A percentile compares a stretch with the other conserved stretches of the same genome.
These are phyloP conservation scores for Opisthograptis luteolata DNA, from an alignment of 2,888 invertebrate genomes.

Conservation along the genomic window DNA sequence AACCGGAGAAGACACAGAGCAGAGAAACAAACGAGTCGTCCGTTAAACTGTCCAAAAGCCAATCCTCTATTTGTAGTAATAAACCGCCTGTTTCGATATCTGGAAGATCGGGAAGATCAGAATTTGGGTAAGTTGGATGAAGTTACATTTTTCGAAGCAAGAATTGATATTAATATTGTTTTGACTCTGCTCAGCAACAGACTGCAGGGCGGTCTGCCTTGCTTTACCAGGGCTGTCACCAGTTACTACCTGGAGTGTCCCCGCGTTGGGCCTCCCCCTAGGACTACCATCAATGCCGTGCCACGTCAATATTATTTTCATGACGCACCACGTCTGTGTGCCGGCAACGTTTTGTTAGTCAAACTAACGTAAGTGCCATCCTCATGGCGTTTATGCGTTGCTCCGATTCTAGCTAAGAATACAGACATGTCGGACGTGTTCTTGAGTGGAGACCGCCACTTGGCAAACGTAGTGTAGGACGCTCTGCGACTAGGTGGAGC, in stretches of 20 bases:
- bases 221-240: background rate
- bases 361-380: conserved; percentile 12
- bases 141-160: conserved; percentile 13
- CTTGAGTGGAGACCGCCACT: no score
- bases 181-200: conserved; percentile 9
- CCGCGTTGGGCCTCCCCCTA: background rate
- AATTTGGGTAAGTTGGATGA: conserved; percentile 61
- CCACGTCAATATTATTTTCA: background rate
- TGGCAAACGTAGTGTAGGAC: no score
- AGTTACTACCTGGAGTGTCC: background rate
- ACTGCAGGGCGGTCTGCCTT: background rate
- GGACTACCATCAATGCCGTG: background rate
- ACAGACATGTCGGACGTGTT: background rate
- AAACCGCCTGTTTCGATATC: conserved; percentile 57
- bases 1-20: conserved; percentile 44
- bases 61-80: conserved; percentile 57
- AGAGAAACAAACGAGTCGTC: conserved; percentile 44
- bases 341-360: conserved; percentile 3
- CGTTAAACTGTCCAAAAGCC: conserved; percentile 66
- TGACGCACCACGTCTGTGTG: background rate
- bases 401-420: background rate
- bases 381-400: conserved; percentile 1
- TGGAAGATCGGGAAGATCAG: conserved; percentile 67
- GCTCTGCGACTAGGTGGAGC: no score
- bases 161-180: conserved; percentile 10